A percentile compares a stretch with the other conserved stretches of the same genome.
phyloP scores from a whole-genome alignment of 2,797 vertebrate genomes.

The Sarcophilus harrisii region DNA sequence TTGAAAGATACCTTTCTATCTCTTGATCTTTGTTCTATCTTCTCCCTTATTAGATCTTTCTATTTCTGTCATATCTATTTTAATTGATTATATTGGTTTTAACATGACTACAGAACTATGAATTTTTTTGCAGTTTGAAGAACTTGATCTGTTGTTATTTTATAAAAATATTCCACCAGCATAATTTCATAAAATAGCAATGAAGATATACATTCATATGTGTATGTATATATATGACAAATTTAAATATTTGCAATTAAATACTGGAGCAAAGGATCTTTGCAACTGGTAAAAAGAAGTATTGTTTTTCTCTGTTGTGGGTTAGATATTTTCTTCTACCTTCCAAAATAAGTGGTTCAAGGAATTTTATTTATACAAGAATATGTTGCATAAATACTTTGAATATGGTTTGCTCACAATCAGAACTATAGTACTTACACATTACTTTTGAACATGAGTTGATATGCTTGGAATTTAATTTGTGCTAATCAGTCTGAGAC shows the following conservation, averaged over 20 bases:
- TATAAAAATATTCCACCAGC: conserved; percentile 40
- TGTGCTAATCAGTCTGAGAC: conserved; percentile 79
- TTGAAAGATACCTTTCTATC: not conserved
- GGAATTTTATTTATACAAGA: conserved; percentile 39
- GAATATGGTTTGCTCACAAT: conserved; percentile 62
- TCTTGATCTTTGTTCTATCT: not conserved
- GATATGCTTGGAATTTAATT: conserved; percentile 80
- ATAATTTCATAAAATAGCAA: conserved; percentile 35
- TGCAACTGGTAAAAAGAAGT: conserved; percentile 5
- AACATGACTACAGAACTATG: conserved; percentile 6
- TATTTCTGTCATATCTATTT: not conserved
- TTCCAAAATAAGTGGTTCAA: conserved; percentile 15
- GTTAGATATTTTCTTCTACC: conserved; percentile 42
- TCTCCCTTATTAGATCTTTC: not conserved
- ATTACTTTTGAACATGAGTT: conserved; percentile 65
- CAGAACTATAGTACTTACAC: conserved; percentile 64
- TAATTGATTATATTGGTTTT: not conserved
- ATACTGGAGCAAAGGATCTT: conserved; percentile 29
- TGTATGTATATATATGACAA: too few relatives aligned
- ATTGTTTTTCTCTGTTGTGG: conserved; percentile 21
- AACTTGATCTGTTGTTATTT: conserved; percentile 19
- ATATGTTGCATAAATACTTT: conserved; percentile 66
- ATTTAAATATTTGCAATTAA: conserved; percentile 28
- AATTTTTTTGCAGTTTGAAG: conserved; percentile 37
- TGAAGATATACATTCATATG: conserved; percentile 4